Base-by-base conservation (phyloP, 2,113 vertebrate genomes). In the Benitochromis conjunctus region DNA sequence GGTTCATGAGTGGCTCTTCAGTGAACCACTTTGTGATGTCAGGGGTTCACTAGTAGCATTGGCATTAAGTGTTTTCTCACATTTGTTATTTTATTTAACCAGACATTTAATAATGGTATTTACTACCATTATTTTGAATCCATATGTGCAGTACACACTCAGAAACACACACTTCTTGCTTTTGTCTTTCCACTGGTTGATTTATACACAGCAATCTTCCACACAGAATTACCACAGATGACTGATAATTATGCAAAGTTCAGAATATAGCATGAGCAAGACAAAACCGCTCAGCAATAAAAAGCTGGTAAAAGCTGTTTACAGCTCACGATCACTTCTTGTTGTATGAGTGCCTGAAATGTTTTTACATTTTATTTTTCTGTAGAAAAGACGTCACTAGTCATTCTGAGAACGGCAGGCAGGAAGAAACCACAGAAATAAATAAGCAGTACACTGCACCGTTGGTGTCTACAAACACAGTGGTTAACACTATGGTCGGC, bases 201-300 rank as follows among this genome's bases (percentile, higher is more conserved):
- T 64, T 64, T 64, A 38, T 21, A 64, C 60, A 64, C 10, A 64
- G 34, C 1, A 21, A 64, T 64, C 60, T n/a, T 6, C 19, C 38
- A 21, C 10, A 64, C 24, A 12, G 57, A 41, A 36, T 69, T 16
- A 78, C 1, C 26, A 16, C 21, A 55, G 48, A 51, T 7, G 34
- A 16, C 6, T 29, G 26, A 78, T 62, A 66, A 62, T 11, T 36
- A 53, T 12, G 41, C 43, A 6, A 60, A 16, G 21, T 31, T 76
- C 24, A 24, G 6, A 24, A 8, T 6, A 48, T 9, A 14, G 19
- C 18, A 19, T 8, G 9, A 29, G n/a, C 4, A 36, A 5, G 41
- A 79, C 2, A 51, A 64, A 87, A 86, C 19, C 56, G 79, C 78
- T 74, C 66, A 86, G 66, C 89, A 90, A 90, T 56, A 92, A 74